phyloP scores from a whole-genome alignment of 2,888 invertebrate species.

The Drosophila antonietae region DNA sequence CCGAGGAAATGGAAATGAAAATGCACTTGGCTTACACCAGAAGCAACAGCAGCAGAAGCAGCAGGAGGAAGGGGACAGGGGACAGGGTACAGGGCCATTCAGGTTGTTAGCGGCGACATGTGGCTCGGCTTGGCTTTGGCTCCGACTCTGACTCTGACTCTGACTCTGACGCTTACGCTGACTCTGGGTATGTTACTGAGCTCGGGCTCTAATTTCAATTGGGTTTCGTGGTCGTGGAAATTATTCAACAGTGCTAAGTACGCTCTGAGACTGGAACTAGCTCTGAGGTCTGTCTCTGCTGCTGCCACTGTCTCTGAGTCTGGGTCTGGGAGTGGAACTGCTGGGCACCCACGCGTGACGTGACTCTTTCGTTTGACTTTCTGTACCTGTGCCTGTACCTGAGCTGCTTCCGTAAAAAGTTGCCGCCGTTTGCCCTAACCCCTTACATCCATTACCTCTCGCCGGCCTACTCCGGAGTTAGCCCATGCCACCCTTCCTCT shows the following conservation, averaged over 20 bases:
- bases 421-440: slow-evolving; percentile 56
- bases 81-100: slow-evolving; percentile 32
- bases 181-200: slow-evolving; percentile 62
- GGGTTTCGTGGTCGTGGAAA: slow-evolving; percentile 80
- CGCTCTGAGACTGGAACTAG: slow-evolving; percentile 51
- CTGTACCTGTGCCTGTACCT: slow-evolving; percentile 68
- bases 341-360: slow-evolving; percentile 79
- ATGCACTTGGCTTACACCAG: slow-evolving; percentile 75
- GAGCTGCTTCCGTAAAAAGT: slow-evolving; percentile 77
- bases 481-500: slow-evolving; percentile 6
- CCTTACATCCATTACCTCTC: slow-evolving; percentile 18
- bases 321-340: slow-evolving; percentile 45
- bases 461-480: slow-evolving; percentile 9
- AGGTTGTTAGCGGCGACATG: slow-evolving; percentile 79
- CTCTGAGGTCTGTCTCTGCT: slow-evolving; percentile 12
- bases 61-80: slow-evolving; percentile 1
- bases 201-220: slow-evolving; percentile 77
- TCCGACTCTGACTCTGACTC: slow-evolving; percentile 35
- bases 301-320: slow-evolving; percentile 8
- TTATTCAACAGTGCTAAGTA: slow-evolving; percentile 80
- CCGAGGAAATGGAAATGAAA: slow-evolving; percentile 75
- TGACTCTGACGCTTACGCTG: slow-evolving; percentile 41
- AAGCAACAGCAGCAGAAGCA: slow-evolving; percentile 15
- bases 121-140: slow-evolving; percentile 54
- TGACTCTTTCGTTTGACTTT: slow-evolving; percentile 81